Percentiles rank a stretch among this genome's conserved stretches.
These are phyloP conservation scores for Conomelus anceps DNA, from an alignment of 2,888 invertebrate genomes.

Conservation along the genomic window DNA sequence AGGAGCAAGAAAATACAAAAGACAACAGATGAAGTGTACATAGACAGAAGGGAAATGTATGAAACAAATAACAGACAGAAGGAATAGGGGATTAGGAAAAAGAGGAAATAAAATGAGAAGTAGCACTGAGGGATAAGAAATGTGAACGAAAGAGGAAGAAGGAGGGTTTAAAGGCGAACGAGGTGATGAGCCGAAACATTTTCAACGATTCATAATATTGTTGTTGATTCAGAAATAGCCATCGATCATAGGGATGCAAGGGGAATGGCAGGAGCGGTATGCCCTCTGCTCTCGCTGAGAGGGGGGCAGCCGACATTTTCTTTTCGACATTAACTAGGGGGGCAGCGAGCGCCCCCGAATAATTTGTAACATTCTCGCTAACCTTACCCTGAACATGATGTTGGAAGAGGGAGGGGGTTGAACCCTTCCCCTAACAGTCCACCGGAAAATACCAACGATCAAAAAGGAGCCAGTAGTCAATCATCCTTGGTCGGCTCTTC, in stretches of 20 bases:
- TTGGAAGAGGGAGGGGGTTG: background rate
- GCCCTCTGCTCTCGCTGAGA: conserved; percentile 26
- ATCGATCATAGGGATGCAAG: background rate
- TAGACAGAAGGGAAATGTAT: too few species aligned
- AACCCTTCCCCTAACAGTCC: background rate
- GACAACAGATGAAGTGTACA: too few species aligned
- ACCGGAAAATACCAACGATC: background rate
- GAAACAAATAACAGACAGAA: too few species aligned
- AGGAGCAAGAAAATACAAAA: too few species aligned
- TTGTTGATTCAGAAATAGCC: background rate
- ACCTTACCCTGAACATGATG: background rate
- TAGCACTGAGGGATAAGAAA: background rate
- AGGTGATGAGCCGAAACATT: background rate
- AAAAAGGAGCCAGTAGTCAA: background rate
- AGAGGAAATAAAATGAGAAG: background rate
- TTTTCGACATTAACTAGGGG: background rate
- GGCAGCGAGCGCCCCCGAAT: background rate
- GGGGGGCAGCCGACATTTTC: background rate
- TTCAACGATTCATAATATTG: background rate
- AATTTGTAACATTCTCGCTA: background rate
- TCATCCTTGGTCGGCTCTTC: background rate
- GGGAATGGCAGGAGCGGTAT: conserved; percentile 9
- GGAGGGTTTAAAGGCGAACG: background rate
- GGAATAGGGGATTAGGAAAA: background rate
- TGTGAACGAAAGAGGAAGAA: background rate